Conservation (phyloP, 2,888 invertebrate genomes). For the Hemicrepidius hirtus region DNA sequence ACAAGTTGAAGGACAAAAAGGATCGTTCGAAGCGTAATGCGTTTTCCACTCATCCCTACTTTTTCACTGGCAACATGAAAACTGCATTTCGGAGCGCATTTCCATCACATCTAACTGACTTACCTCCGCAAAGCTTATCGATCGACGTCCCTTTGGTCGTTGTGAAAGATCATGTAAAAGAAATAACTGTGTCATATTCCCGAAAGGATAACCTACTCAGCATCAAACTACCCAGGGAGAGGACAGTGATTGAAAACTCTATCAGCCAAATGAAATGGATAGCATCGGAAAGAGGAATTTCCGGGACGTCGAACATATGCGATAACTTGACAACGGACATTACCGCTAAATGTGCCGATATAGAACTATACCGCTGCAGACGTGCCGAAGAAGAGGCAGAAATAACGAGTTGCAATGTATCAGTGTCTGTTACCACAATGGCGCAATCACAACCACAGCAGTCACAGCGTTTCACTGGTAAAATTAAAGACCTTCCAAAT, state of each 20-base stretch:
- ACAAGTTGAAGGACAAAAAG: constrained; percentile 5
- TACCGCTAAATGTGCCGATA: constrained; percentile 49
- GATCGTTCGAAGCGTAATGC: constrained; percentile 2
- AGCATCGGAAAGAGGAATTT: constrained; percentile 35
- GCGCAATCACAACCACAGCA: constrained; percentile 37
- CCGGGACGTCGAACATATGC: constrained; percentile 45
- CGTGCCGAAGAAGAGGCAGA: constrained; percentile 39
- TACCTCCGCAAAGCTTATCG: constrained; percentile 7
- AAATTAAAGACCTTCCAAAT: constrained; percentile 32
- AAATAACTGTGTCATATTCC: constrained; percentile 35
- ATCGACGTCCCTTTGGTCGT: constrained; percentile 25
- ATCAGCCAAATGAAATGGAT: constrained; percentile 48
- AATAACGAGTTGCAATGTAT: constrained; percentile 48
- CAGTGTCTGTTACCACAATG: constrained; percentile 45
- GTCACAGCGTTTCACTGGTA: constrained; percentile 17
- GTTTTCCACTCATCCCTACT: not conserved
- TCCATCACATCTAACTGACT: constrained; percentile 8
- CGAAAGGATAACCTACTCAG: constrained; percentile 29
- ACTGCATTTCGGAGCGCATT: constrained; percentile 34
- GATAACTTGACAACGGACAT: constrained; percentile 52
- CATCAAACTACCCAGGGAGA: not conserved
- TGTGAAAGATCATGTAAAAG: constrained; percentile 14
- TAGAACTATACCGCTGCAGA: constrained; percentile 40
- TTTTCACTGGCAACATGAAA: constrained; percentile 27
- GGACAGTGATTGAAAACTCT: constrained; percentile 49